A percentile compares a stretch with the other conserved stretches of the same genome.
Evolutionary conservation across 2,888 invertebrate species (phyloP).

Genomic region (Cremastinae sp.): DNA sequence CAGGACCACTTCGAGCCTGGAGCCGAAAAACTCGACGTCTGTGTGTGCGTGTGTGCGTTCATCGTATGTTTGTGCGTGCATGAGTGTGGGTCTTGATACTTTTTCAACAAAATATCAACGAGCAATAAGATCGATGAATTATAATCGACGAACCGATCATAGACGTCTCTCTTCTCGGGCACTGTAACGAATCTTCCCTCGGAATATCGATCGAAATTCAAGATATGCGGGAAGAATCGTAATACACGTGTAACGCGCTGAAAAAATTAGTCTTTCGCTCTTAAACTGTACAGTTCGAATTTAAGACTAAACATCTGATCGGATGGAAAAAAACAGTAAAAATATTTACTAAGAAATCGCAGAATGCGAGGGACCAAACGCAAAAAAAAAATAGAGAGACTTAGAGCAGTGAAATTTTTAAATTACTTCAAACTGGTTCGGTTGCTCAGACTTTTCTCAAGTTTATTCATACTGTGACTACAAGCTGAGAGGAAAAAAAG

Average conservation of each 20-base stretch:
- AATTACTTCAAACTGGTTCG: constrained; percentile 12
- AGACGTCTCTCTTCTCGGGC: constrained; percentile 13
- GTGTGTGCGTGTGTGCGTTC: constrained; percentile 23
- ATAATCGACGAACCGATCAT: not conserved
- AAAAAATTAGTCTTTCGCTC: constrained; percentile 35
- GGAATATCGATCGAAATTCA: not conserved
- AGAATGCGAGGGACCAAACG: constrained; percentile 70
- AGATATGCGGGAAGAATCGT: constrained; percentile 9
- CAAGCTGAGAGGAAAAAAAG: not conserved
- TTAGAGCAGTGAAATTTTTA: constrained; percentile 37
- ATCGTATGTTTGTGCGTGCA: not conserved
- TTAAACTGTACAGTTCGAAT: constrained; percentile 68
- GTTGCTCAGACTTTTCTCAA: constrained; percentile 53
- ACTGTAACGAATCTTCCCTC: constrained; percentile 11
- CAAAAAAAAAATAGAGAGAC: constrained; percentile 41
- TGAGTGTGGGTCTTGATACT: constrained; percentile 27
- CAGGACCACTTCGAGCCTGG: constrained; percentile 19
- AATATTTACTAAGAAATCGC: constrained; percentile 32
- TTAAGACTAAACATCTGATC: too few species aligned
- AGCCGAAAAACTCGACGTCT: constrained; percentile 17
- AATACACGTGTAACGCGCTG: too few species aligned
- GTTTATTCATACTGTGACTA: constrained; percentile 54
- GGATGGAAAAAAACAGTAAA: constrained; percentile 41
- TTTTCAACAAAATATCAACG: constrained; percentile 25
- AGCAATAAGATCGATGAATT: constrained; percentile 40